Base-by-base conservation (phyloP, 2,888 invertebrate genomes). In the Lepas anatifera region DNA sequence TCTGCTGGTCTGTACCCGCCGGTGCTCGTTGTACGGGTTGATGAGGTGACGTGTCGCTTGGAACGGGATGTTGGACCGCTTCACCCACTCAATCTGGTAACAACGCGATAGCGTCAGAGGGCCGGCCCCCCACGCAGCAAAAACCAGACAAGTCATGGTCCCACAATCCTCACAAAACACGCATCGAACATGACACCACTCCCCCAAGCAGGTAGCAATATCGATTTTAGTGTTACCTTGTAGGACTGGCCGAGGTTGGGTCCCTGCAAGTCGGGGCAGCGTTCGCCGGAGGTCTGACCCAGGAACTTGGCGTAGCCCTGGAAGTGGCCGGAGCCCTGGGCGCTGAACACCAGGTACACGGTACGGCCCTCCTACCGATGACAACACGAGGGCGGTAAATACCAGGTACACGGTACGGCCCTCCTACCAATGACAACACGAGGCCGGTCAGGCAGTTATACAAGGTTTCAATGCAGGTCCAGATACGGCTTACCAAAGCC, bases 1-100 rank as follows among this genome's bases (percentile, higher is more conserved):
- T 10, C 85, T 80, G 22, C 85, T 83, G 68, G 82, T 81, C 69
- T 81, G 82, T 69, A 84, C 84, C 39, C 84, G 83, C 37, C 83
- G 81, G 70, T 84, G 84, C 72, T 84, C 85, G 73, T 84, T 82
- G 75, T 85, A 81, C 0, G 84, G 80, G 79, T 86, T 86, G 63
- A 80, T 75, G 68, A 87, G 78, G 78, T 86, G 84, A 22, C 86
- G 78, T 2, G 81, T 80, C 41, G 77, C 78, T 72, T 81, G 80
- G 76, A 82, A 82, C 25, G 81, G 81, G 37, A 83, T 76, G 74
- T 80, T 81, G 22, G 78, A 79, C 70, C 81, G 78, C 76, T 81
- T 82, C 29, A 82, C 74, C 83, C 83, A 83, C 71, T 82, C 80
- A 41, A 83, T 77, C 64, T 77, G 75, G 13, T 41, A 64, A 27